Evolutionary conservation across 2,797 vertebrate genomes (phyloP), one percentile per base, ranked within the genome.

Genomic region (Typhlichthys subterraneus): DNA sequence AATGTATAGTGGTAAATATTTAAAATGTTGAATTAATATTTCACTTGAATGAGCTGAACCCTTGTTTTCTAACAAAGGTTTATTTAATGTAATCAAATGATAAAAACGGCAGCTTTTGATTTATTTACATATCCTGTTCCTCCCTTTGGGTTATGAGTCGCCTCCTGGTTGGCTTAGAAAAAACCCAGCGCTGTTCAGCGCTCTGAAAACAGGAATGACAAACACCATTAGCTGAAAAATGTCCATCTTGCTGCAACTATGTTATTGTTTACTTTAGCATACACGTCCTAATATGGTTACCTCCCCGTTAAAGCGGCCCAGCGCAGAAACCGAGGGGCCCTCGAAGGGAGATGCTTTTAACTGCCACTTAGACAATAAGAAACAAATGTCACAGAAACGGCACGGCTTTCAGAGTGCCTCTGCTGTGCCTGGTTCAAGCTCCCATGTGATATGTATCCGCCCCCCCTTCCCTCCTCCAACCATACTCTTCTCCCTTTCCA

Each of bases 191-290:
- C 86, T 29, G 73, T 71, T 84, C 86, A 80, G 88, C 86, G 87
- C 73, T 80, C 89, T 92, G 86, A 94, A 94, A 94, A 88, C 89
- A 87, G 89, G 90, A 89, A 92, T 93, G 94, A 95, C 94, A 96
- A 94, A 93, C 93, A 94, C 93, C 91, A 93, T 95, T 93, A 94
- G 92, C 93, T 88, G 78, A 89, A 85, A 93, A 93, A 94, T 92
- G 91, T 95, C 94, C 95, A 94, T 95, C 94, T 94, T 94, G 88
- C 94, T 94, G 93, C 94, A 95, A 96, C 93, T 93, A 90, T 96
- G 95, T 98, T 98, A 96, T 97, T 97, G 96, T 98, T 98, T 95
- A 96, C 94, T 95, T 96, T 95, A 94, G 92, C 94, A 94, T 95
- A 92, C 93, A 90, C 93, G 85, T 94, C 96, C 96, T 97, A 96